phyloP scores from a whole-genome alignment of 2,113 vertebrate species.

The Miniopterus natalensis region DNA sequence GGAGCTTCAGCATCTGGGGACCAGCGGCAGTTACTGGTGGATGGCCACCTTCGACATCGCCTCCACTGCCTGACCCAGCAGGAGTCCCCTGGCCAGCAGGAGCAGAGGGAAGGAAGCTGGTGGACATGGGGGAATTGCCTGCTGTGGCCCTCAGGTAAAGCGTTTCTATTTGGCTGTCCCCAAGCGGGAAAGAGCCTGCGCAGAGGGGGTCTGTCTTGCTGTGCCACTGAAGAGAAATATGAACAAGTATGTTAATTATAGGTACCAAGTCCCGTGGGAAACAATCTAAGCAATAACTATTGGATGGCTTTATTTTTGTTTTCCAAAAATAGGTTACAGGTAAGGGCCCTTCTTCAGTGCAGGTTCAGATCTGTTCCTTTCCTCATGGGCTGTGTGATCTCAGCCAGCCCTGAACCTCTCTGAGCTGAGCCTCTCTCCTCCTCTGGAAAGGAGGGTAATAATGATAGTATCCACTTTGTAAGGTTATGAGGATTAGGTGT shows the following conservation, averaged over 20 bases:
- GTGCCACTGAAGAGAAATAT: neutral
- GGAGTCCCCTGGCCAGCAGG: neutral
- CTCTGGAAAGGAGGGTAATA: neutral
- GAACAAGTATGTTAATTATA: neutral
- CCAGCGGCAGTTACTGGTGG: neutral
- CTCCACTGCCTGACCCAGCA: neutral
- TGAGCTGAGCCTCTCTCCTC: neutral
- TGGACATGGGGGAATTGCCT: neutral
- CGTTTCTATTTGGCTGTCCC: neutral
- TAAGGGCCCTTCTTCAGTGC: neutral
- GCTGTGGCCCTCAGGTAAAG: neutral
- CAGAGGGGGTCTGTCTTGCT: neutral
- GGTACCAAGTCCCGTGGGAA: neutral
- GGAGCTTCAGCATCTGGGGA: neutral
- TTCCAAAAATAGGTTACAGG: neutral
- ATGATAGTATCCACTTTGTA: neutral
- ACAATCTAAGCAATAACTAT: neutral
- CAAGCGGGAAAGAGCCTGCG: neutral
- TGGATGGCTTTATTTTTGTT: neutral
- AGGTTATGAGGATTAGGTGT: conserved; percentile 28
- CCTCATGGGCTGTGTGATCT: neutral
- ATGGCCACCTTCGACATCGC: neutral
- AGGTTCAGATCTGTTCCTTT: neutral
- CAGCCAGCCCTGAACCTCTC: neutral
- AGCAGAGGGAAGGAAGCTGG: neutral